Percentiles rank a stretch among this genome's conserved stretches.
Conservation (phyloP, 2,888 invertebrate genomes). For the Orthonevra nobilis region DNA sequence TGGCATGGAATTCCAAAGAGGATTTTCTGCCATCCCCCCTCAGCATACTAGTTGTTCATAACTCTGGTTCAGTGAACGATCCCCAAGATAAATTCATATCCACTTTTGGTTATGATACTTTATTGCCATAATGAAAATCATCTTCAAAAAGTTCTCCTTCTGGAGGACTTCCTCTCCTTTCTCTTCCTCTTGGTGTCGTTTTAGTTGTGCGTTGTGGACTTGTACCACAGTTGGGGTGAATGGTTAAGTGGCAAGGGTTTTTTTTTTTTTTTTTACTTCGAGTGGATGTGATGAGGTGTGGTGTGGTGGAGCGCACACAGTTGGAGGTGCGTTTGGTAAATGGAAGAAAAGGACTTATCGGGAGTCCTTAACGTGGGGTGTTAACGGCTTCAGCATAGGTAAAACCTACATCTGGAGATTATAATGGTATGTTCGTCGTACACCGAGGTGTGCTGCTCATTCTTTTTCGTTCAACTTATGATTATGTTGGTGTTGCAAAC, state of each 20-base stretch:
- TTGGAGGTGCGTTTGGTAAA: slow-evolving; percentile 60
- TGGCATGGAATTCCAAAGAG: slow-evolving; percentile 29
- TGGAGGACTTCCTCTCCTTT: slow-evolving; percentile 47
- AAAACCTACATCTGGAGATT: slow-evolving; percentile 11
- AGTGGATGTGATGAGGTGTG: slow-evolving; percentile 40
- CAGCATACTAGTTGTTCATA: slow-evolving; percentile 11
- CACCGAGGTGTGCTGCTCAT: slow-evolving; percentile 36
- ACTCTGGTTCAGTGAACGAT: slow-evolving; percentile 44
- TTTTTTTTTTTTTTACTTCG: not conserved
- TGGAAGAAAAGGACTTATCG: not conserved
- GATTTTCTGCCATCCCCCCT: slow-evolving; percentile 23
- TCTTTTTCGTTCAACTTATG: slow-evolving; percentile 48
- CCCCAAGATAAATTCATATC: slow-evolving; percentile 69
- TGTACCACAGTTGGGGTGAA: slow-evolving; percentile 30
- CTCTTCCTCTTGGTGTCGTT: not conserved
- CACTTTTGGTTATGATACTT: slow-evolving; percentile 69
- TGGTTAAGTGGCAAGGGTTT: slow-evolving; percentile 28
- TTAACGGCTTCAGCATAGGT: slow-evolving; percentile 24
- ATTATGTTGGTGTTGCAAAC: slow-evolving; percentile 50
- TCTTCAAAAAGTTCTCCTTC: slow-evolving; percentile 63
- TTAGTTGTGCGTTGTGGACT: not conserved
- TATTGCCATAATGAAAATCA: slow-evolving; percentile 70
- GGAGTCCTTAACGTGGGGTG: slow-evolving; percentile 38
- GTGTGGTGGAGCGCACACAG: slow-evolving; percentile 65
- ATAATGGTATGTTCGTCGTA: not conserved